Evolutionary conservation across 2,888 invertebrate genomes (phyloP), one percentile per base, ranked within the genome.

Genomic region (Eupithecia subfuscata): DNA sequence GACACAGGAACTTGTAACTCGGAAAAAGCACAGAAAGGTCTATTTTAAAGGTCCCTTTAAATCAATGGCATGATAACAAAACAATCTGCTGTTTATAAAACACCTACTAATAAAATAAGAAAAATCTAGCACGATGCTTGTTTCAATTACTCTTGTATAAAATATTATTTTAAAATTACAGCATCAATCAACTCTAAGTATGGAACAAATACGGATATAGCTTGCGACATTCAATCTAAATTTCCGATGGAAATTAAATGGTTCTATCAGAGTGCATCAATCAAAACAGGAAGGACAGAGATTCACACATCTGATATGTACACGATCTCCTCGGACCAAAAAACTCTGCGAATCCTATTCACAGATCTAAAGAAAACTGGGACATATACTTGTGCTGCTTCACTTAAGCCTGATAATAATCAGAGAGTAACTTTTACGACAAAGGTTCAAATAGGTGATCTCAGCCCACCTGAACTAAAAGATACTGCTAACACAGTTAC

Each of bases 381-480:
- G 45, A 76, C 71, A 68, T 82, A 81, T 56, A 78, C 76, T 16
- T 82, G 82, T 48, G 78, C 77, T 75, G 78, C 77, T 2, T 52
- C 72, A 60, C 43, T 81, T 1, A 3, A 30, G 14, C 25, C 72
- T 8, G 74, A 75, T 68, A 65, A 67, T 0, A 45, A 70, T 0
- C 68, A 75, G 65, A 79, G 69, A 68, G 9, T 69, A 5, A 18
- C 12, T 56, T 78, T 67, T 25, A 72, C 40, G 1, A 74, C 76
- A 3, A 43, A 74, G 6, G 77, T 78, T n/a, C n/a, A 60, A 14
- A 64, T 81, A 30, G 9, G 30, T 43, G 71, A 79, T 43, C 71
- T 79, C 9, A 52, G 78, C 30, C 37, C 67, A 14, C 76, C 73
- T 56, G 69, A 74, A 73, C 6, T 69, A 9, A 56, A 70, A 68